phyloP scores from a whole-genome alignment of 2,888 invertebrate species.

The Rhogogaster chlorosoma region DNA sequence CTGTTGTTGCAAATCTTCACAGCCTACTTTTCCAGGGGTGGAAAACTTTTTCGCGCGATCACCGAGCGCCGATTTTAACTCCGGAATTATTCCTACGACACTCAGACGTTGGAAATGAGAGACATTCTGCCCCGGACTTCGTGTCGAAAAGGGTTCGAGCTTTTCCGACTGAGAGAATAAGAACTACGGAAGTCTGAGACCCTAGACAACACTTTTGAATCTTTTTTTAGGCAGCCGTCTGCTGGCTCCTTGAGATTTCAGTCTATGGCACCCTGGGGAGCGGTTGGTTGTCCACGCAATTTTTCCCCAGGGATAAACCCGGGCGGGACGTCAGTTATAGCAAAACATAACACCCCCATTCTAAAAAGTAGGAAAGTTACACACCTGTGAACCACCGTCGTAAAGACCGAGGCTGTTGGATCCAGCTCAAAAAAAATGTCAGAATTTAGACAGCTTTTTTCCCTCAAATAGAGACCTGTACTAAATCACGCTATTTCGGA shows the following conservation, averaged over 20 bases:
- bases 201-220: conserved; percentile 19
- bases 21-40: background rate
- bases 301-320: conserved; percentile 29
- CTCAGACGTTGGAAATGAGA: background rate
- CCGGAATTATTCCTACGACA: background rate
- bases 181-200: background rate
- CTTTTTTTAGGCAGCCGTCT: conserved; percentile 11
- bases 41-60: background rate
- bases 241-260: background rate
- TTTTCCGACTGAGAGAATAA: background rate
- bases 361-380: conserved; percentile 14
- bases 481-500: background rate
- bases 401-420: conserved; percentile 1
- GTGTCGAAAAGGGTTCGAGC: background rate
- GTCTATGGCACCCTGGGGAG: conserved; percentile 14
- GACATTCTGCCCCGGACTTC: background rate
- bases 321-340: background rate
- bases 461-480: background rate
- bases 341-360: background rate
- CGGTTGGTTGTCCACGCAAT: conserved; percentile 31
- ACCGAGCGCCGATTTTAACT: background rate
- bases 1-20: background rate
- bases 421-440: conserved; percentile 24
- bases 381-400: conserved; percentile 31
- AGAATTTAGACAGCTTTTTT: conserved; percentile 17